These are phyloP conservation scores for Apoderus coryli DNA, from an alignment of 2,888 invertebrate genomes.

Conservation along the genomic window DNA sequence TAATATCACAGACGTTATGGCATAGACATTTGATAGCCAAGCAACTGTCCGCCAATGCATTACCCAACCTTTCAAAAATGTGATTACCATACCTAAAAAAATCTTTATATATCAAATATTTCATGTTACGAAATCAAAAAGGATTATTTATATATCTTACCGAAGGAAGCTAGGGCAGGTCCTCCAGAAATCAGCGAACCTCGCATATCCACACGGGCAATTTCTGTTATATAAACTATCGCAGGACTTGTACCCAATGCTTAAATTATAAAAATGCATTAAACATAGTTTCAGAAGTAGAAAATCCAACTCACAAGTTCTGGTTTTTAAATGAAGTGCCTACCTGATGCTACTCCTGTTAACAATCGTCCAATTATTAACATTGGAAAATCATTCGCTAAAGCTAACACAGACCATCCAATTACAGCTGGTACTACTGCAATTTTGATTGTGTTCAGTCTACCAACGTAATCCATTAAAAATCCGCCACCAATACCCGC, in stretches of 20 bases:
- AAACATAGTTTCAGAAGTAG: no score
- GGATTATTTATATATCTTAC: no score
- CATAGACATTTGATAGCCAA: conserved; percentile 39
- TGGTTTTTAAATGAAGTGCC: conserved; percentile 8
- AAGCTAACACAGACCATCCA: conserved; percentile 42
- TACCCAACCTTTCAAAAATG: conserved; percentile 40
- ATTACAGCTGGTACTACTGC: conserved; percentile 38
- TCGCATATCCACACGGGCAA: conserved; percentile 41
- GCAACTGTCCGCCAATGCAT: conserved; percentile 40
- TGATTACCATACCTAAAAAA: conserved; percentile 40
- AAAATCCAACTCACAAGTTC: no score
- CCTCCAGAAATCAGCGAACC: conserved; percentile 44
- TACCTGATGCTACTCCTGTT: conserved; percentile 40
- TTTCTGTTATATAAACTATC: conserved; percentile 46
- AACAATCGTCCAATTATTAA: conserved; percentile 38
- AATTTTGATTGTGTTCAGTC: conserved; percentile 40
- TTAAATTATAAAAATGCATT: conserved; percentile 17
- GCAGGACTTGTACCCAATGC: conserved; percentile 45
- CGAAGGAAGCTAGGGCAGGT: conserved; percentile 43
- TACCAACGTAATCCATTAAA: conserved; percentile 40
- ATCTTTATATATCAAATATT: no score
- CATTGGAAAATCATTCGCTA: conserved; percentile 35
- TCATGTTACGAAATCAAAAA: no score
- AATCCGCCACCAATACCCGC: conserved; percentile 40
- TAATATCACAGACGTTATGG: conserved; percentile 36